Conservation (phyloP, 2,113 vertebrate genomes). For the Cavia aperea region DNA sequence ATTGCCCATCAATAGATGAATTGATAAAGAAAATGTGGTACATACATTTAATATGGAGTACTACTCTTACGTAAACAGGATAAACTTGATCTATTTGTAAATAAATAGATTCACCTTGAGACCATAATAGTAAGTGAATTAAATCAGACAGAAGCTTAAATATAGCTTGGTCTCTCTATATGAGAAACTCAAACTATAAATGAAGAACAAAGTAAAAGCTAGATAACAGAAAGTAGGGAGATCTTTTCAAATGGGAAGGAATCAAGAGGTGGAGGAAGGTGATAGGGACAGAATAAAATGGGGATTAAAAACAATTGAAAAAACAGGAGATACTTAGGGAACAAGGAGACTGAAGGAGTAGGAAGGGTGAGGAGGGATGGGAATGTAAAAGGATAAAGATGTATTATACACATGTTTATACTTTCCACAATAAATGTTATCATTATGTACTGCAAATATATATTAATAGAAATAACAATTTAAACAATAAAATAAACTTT, state of each 20-base stretch:
- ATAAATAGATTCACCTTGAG: background rate
- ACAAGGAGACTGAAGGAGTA: background rate
- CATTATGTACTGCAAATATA: background rate
- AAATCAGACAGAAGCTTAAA: background rate
- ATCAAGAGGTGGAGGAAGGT: background rate
- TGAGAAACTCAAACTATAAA: background rate
- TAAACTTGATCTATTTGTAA: background rate
- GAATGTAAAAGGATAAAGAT: background rate
- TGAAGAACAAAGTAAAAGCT: background rate
- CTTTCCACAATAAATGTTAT: background rate
- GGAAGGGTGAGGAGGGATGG: background rate
- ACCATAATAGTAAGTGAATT: background rate
- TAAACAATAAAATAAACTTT: background rate
- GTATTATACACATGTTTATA: background rate
- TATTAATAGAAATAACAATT: background rate
- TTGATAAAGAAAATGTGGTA: background rate
- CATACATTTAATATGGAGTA: background rate
- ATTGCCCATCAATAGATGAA: background rate
- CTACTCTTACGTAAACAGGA: background rate
- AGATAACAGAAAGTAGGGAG: background rate
- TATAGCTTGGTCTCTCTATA: background rate
- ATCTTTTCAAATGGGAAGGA: background rate
- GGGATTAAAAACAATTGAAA: background rate
- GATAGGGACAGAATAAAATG: background rate
- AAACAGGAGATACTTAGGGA: background rate